Conservation (phyloP, 1,140 invertebrate genomes). For the Neodiprion pinetum region DNA sequence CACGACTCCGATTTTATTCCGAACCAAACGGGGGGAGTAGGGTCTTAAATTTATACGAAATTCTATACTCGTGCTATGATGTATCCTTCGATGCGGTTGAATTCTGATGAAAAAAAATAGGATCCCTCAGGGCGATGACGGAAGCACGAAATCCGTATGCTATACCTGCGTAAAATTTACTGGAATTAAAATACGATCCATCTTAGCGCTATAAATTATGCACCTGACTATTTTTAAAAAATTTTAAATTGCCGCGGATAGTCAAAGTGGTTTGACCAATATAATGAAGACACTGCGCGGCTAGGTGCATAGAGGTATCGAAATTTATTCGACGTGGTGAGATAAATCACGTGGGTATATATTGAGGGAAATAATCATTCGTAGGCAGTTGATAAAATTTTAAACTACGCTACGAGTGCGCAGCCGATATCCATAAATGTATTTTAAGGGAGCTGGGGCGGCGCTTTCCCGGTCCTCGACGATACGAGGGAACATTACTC, state of each 20-base stretch:
- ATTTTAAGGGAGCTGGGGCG: neutral
- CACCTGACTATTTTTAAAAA: too few species aligned
- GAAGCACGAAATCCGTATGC: too few species aligned
- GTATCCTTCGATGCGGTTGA: too few species aligned
- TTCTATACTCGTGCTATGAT: too few species aligned
- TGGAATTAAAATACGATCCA: too few species aligned
- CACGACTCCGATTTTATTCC: neutral
- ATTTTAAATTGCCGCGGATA: too few species aligned
- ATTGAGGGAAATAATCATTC: neutral
- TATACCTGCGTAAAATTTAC: too few species aligned
- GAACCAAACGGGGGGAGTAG: neutral
- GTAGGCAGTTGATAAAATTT: neutral
- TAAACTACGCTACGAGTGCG: neutral
- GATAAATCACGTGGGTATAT: neutral
- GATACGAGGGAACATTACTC: conserved; percentile 12
- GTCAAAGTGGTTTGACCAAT: neutral
- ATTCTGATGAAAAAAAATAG: too few species aligned
- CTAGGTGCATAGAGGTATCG: neutral
- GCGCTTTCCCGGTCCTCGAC: neutral
- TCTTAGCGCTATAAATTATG: too few species aligned
- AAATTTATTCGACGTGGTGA: neutral
- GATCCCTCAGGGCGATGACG: too few species aligned
- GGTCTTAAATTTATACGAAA: too few species aligned
- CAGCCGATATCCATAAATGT: neutral
- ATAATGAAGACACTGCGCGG: neutral